Percentiles rank a stretch among this genome's conserved stretches.
Evolutionary conservation across 2,113 vertebrate genomes (phyloP).

Genomic region (Lanius ludovicianus): DNA sequence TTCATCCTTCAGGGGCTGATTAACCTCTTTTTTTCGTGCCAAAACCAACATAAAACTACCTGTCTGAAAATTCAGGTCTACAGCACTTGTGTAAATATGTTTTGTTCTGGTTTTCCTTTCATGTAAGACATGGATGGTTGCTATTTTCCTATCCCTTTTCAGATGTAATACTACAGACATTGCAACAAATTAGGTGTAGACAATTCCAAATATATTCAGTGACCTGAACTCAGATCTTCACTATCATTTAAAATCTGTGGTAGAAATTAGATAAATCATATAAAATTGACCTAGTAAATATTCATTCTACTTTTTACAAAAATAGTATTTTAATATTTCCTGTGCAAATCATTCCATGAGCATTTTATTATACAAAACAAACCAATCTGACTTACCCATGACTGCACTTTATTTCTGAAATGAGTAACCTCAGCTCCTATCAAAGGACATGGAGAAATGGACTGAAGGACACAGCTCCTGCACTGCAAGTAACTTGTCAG

Average conservation of each 20-base stretch:
- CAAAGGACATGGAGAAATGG: slow-evolving; percentile 41
- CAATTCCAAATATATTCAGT: neutral
- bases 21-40: neutral
- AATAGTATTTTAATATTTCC: neutral
- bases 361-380: neutral
- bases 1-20: slow-evolving; percentile 12
- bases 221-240: neutral
- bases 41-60: slow-evolving; percentile 7
- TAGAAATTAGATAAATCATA: neutral
- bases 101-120: neutral
- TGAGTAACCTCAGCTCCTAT: slow-evolving; percentile 59
- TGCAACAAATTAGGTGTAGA: neutral
- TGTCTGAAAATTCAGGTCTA: neutral
- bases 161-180: neutral
- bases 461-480: slow-evolving; percentile 66
- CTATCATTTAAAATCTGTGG: neutral
- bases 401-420: slow-evolving; percentile 6
- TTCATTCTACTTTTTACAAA: neutral
- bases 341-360: neutral
- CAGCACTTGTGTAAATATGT: neutral
- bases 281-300: neutral
- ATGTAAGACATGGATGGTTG: neutral
- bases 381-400: slow-evolving; percentile 52
- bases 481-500: slow-evolving; percentile 75
- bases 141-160: neutral